Base-by-base conservation (phyloP, 2,888 invertebrate species). In the Hirtodrosophila confusa region DNA sequence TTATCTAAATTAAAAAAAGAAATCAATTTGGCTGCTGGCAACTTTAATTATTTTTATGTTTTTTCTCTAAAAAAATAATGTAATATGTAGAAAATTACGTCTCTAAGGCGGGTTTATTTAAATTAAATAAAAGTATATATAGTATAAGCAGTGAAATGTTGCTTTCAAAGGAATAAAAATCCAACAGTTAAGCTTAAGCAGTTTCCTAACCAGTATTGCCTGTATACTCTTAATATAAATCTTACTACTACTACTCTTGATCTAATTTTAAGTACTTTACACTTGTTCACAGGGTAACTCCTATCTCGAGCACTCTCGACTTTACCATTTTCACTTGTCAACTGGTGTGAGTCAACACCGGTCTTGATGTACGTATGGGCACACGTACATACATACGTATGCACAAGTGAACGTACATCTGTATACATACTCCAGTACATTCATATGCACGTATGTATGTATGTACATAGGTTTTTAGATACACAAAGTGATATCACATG, bases 1-100 rank as follows among this genome's bases (percentile, higher is more conserved):
- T 94, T 82, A 95, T 95, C 98, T 99, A 62, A 41, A 17, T 54
- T 35, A 27, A 37, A 53, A 27, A 17, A 27, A 24, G 8, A 37
- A 4, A 48, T 33, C 2, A 17, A 17, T 17, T 17, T 17, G 17
- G 17, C 17, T 17, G 2, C 1, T 2, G 17, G 17, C 1, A 17
- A 17, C 17, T 17, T 17, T 17, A 17, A 17, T 17, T 17, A 17
- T 17, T 17, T 17, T 17, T 17, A 17, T 1, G 1, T 1, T 17
- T 17, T 17, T 17, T 17, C 17, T 2, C 2, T 17, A 17, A 17
- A 2, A 17, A 17, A 17, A 17, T n/a, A 17, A 17, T 1, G 17
- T 17, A 17, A 17, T 17, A 17, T 17, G 17, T 17, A 17, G 17
- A 1, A 17, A 17, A 17, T 2, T 17, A 17, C 17, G 17, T 17